Percentiles rank a stretch among this genome's conserved stretches.
Conservation (phyloP, 2,888 invertebrate species). For the Macrophya annulata region DNA sequence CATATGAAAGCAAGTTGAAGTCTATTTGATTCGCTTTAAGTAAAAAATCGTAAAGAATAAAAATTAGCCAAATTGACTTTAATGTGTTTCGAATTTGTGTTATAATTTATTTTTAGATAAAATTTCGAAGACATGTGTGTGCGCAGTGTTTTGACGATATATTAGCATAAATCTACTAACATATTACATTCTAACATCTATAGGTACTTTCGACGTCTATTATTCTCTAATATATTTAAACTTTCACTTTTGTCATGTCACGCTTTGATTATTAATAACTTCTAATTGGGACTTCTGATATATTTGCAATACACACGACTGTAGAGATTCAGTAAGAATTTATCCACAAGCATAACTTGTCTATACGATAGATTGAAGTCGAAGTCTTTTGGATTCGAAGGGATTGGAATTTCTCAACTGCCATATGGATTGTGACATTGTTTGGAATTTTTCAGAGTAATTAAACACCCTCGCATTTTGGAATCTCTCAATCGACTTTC, state of each 20-base stretch:
- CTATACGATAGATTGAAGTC: not conserved
- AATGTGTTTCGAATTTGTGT: not conserved
- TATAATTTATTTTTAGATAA: not conserved
- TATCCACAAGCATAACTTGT: no score
- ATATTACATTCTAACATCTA: not conserved
- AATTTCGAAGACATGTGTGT: no score
- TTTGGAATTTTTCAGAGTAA: not conserved
- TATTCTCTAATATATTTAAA: not conserved
- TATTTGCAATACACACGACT: not conserved
- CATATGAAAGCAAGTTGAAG: not conserved
- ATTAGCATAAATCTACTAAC: not conserved
- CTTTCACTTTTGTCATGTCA: constrained; percentile 60
- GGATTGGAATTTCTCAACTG: not conserved
- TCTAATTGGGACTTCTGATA: constrained; percentile 54
- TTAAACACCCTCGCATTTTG: not conserved
- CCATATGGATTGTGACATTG: not conserved
- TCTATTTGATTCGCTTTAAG: not conserved
- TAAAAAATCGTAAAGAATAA: no score
- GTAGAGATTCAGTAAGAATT: not conserved
- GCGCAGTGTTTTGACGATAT: not conserved
- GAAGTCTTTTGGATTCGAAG: not conserved
- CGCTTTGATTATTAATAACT: constrained; percentile 67
- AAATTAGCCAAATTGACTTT: not conserved
- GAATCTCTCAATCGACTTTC: not conserved
- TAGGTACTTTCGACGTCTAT: not conserved